Evolutionary conservation across 2,888 invertebrate species (phyloP).

Genomic region (Rhamphomyia laevipes): DNA sequence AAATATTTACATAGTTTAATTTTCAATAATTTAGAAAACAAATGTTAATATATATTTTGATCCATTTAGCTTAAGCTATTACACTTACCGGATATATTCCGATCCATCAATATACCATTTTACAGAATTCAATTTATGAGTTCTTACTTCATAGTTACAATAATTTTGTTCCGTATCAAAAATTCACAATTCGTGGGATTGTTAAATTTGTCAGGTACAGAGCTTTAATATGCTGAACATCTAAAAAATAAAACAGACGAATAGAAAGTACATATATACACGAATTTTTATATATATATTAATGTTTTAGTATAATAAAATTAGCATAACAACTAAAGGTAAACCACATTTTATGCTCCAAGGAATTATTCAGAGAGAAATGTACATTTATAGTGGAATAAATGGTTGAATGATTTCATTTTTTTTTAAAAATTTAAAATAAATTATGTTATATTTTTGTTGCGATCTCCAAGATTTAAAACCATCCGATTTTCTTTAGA

Average conservation of each 20-base stretch:
- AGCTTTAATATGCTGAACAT: slow-evolving; percentile 27
- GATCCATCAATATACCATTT: slow-evolving; percentile 39
- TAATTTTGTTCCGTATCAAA: slow-evolving; percentile 33
- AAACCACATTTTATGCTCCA: too few species aligned
- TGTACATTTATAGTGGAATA: too few species aligned
- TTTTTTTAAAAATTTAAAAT: too few species aligned
- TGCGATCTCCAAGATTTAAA: too few species aligned
- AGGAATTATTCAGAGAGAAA: too few species aligned
- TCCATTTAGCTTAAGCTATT: not conserved
- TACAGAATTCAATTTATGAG: slow-evolving; percentile 36
- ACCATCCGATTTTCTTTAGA: too few species aligned
- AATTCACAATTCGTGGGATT: slow-evolving; percentile 37
- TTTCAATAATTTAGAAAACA: too few species aligned
- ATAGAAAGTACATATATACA: not conserved
- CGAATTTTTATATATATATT: too few species aligned
- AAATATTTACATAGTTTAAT: too few species aligned
- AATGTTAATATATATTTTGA: not conserved
- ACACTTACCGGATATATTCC: slow-evolving; percentile 37
- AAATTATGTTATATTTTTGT: too few species aligned
- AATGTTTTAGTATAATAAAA: not conserved
- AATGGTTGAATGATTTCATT: too few species aligned
- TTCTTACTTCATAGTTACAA: slow-evolving; percentile 38
- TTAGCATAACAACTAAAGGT: not conserved
- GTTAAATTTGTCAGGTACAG: slow-evolving; percentile 33
- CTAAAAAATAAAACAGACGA: slow-evolving; percentile 18